Evolutionary conservation across 2,888 invertebrate species (phyloP), one percentile per base, ranked within the genome.

Genomic region (Protophormia terraenovae): DNA sequence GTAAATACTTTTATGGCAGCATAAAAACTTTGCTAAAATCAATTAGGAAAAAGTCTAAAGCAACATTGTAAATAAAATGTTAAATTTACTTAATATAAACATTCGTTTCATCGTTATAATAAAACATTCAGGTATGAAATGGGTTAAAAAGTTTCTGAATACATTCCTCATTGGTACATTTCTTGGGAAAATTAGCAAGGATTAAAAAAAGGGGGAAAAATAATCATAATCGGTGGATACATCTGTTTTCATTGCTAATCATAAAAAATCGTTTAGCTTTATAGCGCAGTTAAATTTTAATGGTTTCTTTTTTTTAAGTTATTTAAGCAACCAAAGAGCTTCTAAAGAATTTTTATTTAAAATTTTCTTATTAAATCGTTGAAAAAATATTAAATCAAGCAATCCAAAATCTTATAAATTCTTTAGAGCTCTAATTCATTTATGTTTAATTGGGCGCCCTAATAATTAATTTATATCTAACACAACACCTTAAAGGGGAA

Each of bases 401-500:
- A n/a, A 19, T 1, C 12, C 1, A 3, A 3, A 24, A 53, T 8
- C 10, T 7, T 1, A 14, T 14, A 32, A 19, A 62, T 60, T 60
- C 27, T 35, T 77, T 67, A 53, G 14, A 14, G 60, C 71, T 62
- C 41, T 38, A 32, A 27, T 29, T 5, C 4, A 60, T 19, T 16
- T 29, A 32, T 53, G 16, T 14, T 53, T 67, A 75, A 69, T 32
- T 35, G 27, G 58, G 19, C 55, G 55, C 27, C n/a, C 14, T 66
- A 19, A 41, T 66, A 16, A 66, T 35, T 55, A 47, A 53, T 41
- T 69, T 35, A 62, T 62, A 50, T 62, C 60, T 75, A 83, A 77
- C 80, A 72, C 32, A 55, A 62, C 10, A 53, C 55, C 55, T 64
- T 35, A 50, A n/a, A 69, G 47, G 60, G 82, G 75, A 47, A 41